Base-by-base conservation (phyloP, 1,140 invertebrate genomes). In the Habropoda laboriosa region DNA sequence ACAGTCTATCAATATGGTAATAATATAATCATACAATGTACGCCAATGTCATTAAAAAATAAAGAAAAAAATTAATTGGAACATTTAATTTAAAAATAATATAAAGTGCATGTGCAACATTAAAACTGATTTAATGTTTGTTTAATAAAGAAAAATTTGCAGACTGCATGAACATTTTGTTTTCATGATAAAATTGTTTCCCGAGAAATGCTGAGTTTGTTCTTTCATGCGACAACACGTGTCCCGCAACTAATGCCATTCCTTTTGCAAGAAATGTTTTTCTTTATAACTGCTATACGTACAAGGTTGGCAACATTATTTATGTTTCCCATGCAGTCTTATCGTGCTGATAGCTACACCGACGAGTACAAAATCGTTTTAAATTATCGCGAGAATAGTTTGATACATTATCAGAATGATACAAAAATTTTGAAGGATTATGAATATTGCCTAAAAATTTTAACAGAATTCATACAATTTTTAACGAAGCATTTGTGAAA, bases 191-290 rank as follows among this genome's bases (percentile, higher is more conserved):
- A 38, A 35, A 42, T 45, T 45, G 13, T 35, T 47, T 24, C 27
- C 12, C 24, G 8, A 53, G 27, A 76, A 67, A 42, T 27, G 24
- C 18, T 5, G n/a, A 53, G 35, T 75, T 67, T 35, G 21, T 45
- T 47, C 27, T 38, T 64, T 76, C 30, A 47, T 57, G 35, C 51
- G 7, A 76, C 51, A 42, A 76, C 61, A 58, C 21, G 21, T 7
- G 27, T 67, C 18, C 21, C 21, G n/a, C 24, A 21, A 16, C 6
- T 27, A 42, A 55, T n/a, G 32, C 8, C 24, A 30, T 40, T 75
- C 24, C 35, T 32, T 75, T 30, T 53, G 30, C 3, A 24, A 58
- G 32, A 10, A 67, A 58, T 7, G 35, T 76, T 8, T 1, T 68
- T 76, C 67, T 68, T 76, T 47, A 45, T 35, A 58, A 76, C 16